Base-by-base conservation (phyloP, 2,113 vertebrate genomes). In the Muntiacus reevesi region DNA sequence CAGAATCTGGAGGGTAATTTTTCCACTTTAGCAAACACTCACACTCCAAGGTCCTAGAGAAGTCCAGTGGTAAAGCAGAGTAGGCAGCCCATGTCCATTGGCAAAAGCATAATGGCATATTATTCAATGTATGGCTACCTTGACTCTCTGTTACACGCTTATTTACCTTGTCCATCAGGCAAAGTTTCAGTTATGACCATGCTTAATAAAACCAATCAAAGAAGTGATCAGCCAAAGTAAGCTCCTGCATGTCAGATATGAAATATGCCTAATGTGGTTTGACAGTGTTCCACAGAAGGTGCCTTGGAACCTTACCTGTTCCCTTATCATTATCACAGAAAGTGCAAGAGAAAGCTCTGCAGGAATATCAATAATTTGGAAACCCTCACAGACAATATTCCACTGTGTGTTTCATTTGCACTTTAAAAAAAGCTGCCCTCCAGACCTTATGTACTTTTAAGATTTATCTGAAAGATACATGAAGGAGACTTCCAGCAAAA, bases 381-480 rank as follows among this genome's bases (percentile, higher is more conserved):
- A 98, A 99, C 88, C 95, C 98, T 99, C 97, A 93, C 92, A 99
- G 98, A 99, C 98, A 99, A 98, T 98, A 99, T 99, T 99, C 99
- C 98, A 98, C 98, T 98, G 97, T 98, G 98, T 8, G 60, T 96
- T 98, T 99, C 98, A 99, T 99, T 99, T 99, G 99, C 99, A 99
- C 99, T 99, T 99, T 96, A 99, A 99, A 99, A 99, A 74, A 99
- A 95, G 98, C 98, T 99, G 98, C 98, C 99, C 99, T 99, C 98
- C 97, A 98, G 99, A 99, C 98, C 98, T 99, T 99, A 98, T 98
- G 98, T 99, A 99, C 98, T 99, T 99, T 99, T 99, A 99, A 99
- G 99, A 99, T 99, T 98, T 98, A 98, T 99, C 98, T 99, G 98
- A 99, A 99, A 99, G 99, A 99, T 99, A 99, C 99, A 99, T 98